A percentile compares a stretch with the other conserved stretches of the same genome.
phyloP scores from a whole-genome alignment of 2,888 invertebrate species.

The Escarpia spicata region DNA sequence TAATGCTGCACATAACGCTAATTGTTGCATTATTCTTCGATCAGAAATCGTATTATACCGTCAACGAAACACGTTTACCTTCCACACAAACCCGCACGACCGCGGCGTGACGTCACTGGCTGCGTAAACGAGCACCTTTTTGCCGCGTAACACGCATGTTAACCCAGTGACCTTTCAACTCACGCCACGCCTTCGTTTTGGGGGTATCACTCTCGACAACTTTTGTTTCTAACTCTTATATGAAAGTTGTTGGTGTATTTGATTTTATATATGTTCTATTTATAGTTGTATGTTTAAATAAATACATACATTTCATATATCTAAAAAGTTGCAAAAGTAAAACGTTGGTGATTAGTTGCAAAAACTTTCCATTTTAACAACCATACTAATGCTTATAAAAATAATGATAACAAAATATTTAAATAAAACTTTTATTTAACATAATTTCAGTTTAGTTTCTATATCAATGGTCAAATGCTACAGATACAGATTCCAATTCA shows the following conservation, averaged over 20 bases:
- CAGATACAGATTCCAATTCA: neutral
- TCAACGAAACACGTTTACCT: conserved; percentile 16
- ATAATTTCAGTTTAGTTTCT: neutral
- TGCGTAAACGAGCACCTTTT: conserved; percentile 16
- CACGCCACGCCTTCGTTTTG: conserved; percentile 12
- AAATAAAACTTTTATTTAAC: neutral
- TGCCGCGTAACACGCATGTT: conserved; percentile 16
- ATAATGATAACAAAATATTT: neutral
- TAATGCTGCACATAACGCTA: conserved; percentile 23
- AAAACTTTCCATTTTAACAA: neutral
- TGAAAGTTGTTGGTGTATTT: neutral
- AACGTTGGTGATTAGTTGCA: neutral
- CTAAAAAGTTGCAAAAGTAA: no score
- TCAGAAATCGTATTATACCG: conserved; percentile 16
- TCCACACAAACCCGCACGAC: conserved; percentile 13
- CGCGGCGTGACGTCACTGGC: conserved; percentile 16
- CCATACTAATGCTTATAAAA: neutral
- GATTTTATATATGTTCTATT: neutral
- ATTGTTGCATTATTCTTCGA: conserved; percentile 23
- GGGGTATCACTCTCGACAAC: neutral
- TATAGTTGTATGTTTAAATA: no score
- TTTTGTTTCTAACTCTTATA: neutral
- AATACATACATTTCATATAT: no score
- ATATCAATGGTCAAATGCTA: neutral
- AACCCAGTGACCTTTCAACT: conserved; percentile 11